These are phyloP conservation scores for Promerops cafer DNA, from an alignment of 2,113 vertebrate genomes.

Conservation along the genomic window DNA sequence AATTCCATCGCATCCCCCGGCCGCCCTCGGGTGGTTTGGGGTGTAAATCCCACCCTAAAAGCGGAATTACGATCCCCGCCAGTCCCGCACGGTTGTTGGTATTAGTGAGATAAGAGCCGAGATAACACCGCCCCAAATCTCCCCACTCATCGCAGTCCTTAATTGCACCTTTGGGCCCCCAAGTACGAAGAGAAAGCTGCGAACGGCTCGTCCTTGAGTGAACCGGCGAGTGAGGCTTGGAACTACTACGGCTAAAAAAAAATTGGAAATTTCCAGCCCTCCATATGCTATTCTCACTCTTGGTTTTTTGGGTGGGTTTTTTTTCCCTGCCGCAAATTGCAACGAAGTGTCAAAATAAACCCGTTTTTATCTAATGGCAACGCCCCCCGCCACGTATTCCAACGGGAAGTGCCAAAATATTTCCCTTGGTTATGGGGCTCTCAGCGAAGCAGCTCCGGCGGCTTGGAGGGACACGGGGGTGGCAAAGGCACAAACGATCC, in stretches of 20 bases:
- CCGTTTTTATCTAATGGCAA: background rate
- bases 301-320: background rate
- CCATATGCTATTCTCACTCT: conserved; percentile 19
- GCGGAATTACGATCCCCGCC: background rate
- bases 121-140: background rate
- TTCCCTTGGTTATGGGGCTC: background rate
- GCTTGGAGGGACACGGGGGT: rapidly evolving
- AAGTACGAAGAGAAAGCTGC: background rate
- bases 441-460: background rate
- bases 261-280: conserved; percentile 18
- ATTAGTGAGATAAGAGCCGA: background rate
- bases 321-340: background rate
- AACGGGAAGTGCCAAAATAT: background rate
- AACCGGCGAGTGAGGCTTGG: background rate
- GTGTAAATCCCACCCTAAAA: background rate
- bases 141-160: background rate
- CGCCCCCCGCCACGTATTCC: background rate
- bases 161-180: background rate
- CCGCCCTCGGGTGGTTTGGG: background rate
- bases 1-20: background rate
- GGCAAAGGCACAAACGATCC: background rate
- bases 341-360: background rate
- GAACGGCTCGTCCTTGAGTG: background rate
- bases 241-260: conserved; percentile 10
- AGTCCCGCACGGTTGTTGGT: background rate